Conservation (phyloP, 2,888 invertebrate genomes). For the Bellardia pandia region DNA sequence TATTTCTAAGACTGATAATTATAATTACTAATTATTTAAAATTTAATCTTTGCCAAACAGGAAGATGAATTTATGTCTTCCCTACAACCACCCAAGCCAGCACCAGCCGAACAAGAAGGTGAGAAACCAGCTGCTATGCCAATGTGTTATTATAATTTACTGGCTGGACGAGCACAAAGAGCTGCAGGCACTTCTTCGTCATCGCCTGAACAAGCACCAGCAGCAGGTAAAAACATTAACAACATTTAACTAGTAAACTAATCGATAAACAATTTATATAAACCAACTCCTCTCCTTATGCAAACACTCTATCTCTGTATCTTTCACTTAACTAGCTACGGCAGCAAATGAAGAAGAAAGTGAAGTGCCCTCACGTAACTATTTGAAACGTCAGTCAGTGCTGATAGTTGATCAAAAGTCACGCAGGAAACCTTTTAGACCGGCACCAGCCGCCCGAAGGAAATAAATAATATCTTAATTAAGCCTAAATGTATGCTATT, state of each 20-base stretch:
- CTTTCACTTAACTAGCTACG: slow-evolving; percentile 76
- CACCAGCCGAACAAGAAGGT: slow-evolving; percentile 76
- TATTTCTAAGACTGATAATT: background rate
- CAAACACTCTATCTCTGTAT: background rate
- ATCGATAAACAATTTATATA: slow-evolving; percentile 28
- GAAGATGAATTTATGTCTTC: slow-evolving; percentile 79
- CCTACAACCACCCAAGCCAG: slow-evolving; percentile 78
- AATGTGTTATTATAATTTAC: slow-evolving; percentile 83
- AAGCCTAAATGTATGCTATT: slow-evolving; percentile 46
- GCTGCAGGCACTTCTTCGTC: slow-evolving; percentile 82
- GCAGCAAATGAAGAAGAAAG: slow-evolving; percentile 91
- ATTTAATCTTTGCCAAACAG: slow-evolving; percentile 32
- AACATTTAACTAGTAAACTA: slow-evolving; percentile 26
- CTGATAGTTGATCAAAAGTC: slow-evolving; percentile 93
- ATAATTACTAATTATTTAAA: background rate
- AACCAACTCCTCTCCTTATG: background rate
- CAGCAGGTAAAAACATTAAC: slow-evolving; percentile 78
- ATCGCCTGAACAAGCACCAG: slow-evolving; percentile 83
- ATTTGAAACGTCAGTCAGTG: slow-evolving; percentile 92
- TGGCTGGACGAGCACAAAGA: slow-evolving; percentile 82
- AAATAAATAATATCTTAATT: slow-evolving; percentile 66
- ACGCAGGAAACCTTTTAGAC: slow-evolving; percentile 89
- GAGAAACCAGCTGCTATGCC: slow-evolving; percentile 83
- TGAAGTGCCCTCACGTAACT: slow-evolving; percentile 92
- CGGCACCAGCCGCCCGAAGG: slow-evolving; percentile 77